These are phyloP conservation scores for Ericerus pela DNA, from an alignment of 1,140 invertebrate genomes.

Conservation along the genomic window DNA sequence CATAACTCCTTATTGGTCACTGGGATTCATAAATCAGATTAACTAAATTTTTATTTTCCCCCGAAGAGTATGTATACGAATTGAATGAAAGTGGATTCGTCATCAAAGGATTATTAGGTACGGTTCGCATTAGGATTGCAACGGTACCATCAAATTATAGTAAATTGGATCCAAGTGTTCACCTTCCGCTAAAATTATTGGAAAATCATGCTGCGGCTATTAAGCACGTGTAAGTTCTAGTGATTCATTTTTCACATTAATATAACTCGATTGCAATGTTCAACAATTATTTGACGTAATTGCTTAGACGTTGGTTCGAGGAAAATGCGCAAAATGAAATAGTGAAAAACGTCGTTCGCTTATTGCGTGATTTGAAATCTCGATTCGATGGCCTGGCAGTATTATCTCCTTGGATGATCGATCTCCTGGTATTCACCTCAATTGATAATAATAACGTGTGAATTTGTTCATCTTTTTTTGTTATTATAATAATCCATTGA, in stretches of 20 bases:
- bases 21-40: background rate
- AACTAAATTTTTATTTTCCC: background rate
- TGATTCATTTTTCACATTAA: background rate
- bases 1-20: background rate
- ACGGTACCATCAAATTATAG: conserved; percentile 46
- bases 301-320: conserved; percentile 88
- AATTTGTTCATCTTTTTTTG: background rate
- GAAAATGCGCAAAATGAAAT: conserved; percentile 95
- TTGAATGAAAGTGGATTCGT: conserved; percentile 1
- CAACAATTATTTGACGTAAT: conserved; percentile 13
- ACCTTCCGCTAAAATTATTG: conserved; percentile 41
- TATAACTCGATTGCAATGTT: background rate
- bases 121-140: conserved; percentile 43
- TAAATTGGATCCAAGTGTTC: conserved; percentile 44
- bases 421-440: conserved; percentile 50
- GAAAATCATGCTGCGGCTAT: conserved; percentile 83
- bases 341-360: conserved; percentile 86
- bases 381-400: conserved; percentile 81
- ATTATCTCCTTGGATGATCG: conserved; percentile 90
- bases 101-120: conserved; percentile 27
- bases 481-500: background rate
- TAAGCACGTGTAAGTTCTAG: conserved; percentile 40
- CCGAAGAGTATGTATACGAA: conserved; percentile 4
- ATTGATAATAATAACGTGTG: background rate
- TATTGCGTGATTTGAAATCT: conserved; percentile 75